phyloP scores from a whole-genome alignment of 2,888 invertebrate species.

The Plemyria rubiginata region DNA sequence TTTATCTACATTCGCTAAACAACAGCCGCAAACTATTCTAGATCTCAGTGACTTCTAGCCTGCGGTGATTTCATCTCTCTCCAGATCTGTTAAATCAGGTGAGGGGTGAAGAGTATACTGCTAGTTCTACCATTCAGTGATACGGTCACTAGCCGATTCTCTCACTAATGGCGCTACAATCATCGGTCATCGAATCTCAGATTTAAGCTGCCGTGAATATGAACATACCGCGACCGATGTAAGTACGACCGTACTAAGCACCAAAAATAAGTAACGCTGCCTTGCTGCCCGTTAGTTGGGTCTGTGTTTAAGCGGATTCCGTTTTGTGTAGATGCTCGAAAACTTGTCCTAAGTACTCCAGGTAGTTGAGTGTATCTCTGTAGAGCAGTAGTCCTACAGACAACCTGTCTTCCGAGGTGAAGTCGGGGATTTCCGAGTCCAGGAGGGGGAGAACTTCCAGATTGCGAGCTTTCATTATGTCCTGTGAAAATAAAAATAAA shows the following conservation, averaged over 20 bases:
- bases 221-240: conserved; percentile 13
- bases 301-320: conserved; percentile 52
- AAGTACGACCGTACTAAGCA: conserved; percentile 42
- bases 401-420: conserved; percentile 53
- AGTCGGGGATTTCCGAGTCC: conserved; percentile 63
- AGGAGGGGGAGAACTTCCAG: conserved; percentile 60
- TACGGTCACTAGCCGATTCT: not conserved
- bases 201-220: conserved; percentile 19
- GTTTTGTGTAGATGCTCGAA: conserved; percentile 64
- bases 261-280: conserved; percentile 50
- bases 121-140: no score
- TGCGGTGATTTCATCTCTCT: not conserved
- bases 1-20: conserved; percentile 66
- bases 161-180: not conserved
- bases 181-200: conserved; percentile 16
- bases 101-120: no score
- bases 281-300: conserved; percentile 45
- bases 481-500: conserved; percentile 58
- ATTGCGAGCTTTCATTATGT: conserved; percentile 67
- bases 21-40: conserved; percentile 63
- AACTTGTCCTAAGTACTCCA: conserved; percentile 69
- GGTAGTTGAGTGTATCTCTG: conserved; percentile 72
- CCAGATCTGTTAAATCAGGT: not conserved
- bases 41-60: conserved; percentile 46
- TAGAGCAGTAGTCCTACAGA: conserved; percentile 62